phyloP scores from a whole-genome alignment of 2,797 vertebrate species.

The Oreochromis grahami region DNA sequence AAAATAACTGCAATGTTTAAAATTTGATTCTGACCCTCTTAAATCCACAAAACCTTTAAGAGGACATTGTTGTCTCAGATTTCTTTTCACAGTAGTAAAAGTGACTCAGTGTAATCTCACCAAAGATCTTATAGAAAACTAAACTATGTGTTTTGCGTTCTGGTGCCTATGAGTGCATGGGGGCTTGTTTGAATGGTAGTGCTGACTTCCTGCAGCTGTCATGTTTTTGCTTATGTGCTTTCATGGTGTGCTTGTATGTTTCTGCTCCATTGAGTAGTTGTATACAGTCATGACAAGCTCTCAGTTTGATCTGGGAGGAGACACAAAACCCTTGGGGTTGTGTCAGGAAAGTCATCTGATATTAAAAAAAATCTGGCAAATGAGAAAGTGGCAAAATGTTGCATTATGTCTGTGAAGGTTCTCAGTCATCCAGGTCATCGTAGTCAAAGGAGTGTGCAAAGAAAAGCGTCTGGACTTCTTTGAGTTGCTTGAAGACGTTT shows the following conservation, averaged over 20 bases:
- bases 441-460: too few species aligned
- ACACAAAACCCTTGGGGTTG: neutral
- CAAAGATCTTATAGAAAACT: neutral
- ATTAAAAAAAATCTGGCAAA: neutral
- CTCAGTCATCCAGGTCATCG: too few species aligned
- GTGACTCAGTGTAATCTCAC: neutral
- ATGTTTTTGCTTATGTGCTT: neutral
- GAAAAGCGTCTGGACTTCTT: too few species aligned
- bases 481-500: too few species aligned
- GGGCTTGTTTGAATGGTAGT: neutral
- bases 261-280: neutral
- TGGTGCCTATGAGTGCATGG: neutral
- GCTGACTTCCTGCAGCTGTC: neutral
- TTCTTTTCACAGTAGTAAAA: neutral
- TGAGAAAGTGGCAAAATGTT: neutral
- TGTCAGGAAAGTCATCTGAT: neutral
- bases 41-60: neutral
- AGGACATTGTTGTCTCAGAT: neutral
- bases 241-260: neutral
- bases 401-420: too few species aligned
- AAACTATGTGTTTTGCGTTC: neutral
- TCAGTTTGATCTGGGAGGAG: neutral
- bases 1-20: neutral
- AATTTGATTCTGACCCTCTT: neutral
- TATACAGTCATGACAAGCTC: neutral